Percentiles rank a stretch among this genome's conserved stretches.
phyloP scores from a whole-genome alignment of 2,113 vertebrate species.

The Dasyurus viverrinus region DNA sequence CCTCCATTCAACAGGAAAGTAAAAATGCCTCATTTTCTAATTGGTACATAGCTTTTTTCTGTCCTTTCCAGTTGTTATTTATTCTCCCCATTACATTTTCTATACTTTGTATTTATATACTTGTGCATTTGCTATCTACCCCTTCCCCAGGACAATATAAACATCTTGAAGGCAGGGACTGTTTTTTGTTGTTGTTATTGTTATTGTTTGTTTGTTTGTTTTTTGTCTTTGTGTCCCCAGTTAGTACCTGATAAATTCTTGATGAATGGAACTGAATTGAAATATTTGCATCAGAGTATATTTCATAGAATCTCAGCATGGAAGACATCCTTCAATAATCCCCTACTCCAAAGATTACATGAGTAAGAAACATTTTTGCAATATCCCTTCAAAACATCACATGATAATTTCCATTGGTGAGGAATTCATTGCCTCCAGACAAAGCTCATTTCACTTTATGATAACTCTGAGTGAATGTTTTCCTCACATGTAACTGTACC shows the following conservation, averaged over 20 bases:
- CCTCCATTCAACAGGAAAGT: slow-evolving; percentile 36
- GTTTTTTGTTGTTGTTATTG: not conserved
- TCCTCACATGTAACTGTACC: too few species aligned
- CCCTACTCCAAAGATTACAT: not conserved
- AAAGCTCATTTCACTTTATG: too few species aligned
- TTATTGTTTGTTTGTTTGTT: not conserved
- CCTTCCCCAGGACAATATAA: not conserved
- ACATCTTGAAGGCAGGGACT: not conserved
- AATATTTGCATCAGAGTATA: not conserved
- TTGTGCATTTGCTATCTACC: not conserved
- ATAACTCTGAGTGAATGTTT: too few species aligned
- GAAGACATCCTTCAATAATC: not conserved
- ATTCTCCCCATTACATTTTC: not conserved
- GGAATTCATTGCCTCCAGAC: too few species aligned
- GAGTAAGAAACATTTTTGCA: not conserved
- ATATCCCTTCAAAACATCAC: not conserved
- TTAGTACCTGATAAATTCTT: not conserved
- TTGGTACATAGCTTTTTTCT: not conserved
- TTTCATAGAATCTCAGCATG: not conserved
- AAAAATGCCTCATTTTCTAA: slow-evolving; percentile 54
- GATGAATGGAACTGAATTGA: not conserved
- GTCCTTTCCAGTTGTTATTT: not conserved
- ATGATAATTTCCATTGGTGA: not conserved
- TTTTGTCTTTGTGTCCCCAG: not conserved
- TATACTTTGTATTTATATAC: not conserved